Evolutionary conservation across 2,797 vertebrate species (phyloP), one percentile per base, ranked within the genome.

Genomic region (Crenuchus spilurus): DNA sequence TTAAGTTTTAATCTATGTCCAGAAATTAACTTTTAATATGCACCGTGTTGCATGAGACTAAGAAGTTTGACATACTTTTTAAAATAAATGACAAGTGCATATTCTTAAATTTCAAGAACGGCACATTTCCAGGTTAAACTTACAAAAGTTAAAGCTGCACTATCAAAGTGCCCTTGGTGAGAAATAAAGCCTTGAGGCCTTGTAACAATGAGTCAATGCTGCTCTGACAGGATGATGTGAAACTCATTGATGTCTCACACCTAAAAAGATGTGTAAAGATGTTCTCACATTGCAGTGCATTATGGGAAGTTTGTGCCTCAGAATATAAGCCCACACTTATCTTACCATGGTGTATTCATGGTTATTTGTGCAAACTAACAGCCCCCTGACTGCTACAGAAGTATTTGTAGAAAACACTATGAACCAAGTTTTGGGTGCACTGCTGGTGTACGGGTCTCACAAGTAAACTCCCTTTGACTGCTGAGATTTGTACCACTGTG

Each of bases 401-500:
- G 46, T 30, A 16, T 46, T 62, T 70, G 48, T 37, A 63, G 37
- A 48, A 52, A 52, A 55, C 11, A 22, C 24, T 30, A 30, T 69
- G 39, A 69, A 63, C 55, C 46, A 54, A 44, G 46, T 24, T 61
- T 18, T 51, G 26, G 41, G 42, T 52, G 46, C 18, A 51, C 8
- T 31, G 6, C 30, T 66, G 18, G 63, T 13, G 18, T 63, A 60
- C 48, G 71, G 52, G 37, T 62, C 55, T 61, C 35, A 51, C 31
- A 62, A 41, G 42, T 41, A 33, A 35, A 75, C 33, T 52, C 37
- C 26, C 28, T 62, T 48, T 61, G 55, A 52, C 55, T 69, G 64
- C 24, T 52, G 55, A 75, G 37, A 62, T 69, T 69, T 62, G 57
- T 57, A 52, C 58, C 46, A 51, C 6, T 75, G 44, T 44, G 57